A percentile compares a stretch with the other conserved stretches of the same genome.
Evolutionary conservation across 2,888 invertebrate species (phyloP).

Genomic region (Meliscaeva auricollis): DNA sequence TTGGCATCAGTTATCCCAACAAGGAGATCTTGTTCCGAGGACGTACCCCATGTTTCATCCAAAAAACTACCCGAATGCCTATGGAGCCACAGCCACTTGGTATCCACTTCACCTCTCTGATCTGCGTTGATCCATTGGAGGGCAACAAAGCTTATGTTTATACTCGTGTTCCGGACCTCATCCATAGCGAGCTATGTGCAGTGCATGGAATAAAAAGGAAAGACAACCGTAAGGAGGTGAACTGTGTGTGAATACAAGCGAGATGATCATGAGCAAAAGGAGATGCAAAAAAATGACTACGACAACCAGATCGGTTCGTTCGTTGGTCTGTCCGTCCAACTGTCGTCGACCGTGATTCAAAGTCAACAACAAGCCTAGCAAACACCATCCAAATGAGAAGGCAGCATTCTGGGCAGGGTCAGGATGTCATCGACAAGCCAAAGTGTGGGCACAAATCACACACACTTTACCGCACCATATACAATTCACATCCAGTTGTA

Average conservation of each 20-base stretch:
- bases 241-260: constrained; percentile 35
- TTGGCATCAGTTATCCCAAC: constrained; percentile 66
- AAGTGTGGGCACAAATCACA: constrained; percentile 76
- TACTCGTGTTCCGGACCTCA: constrained; percentile 37
- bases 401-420: constrained; percentile 75
- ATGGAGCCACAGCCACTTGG: neutral
- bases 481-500: constrained; percentile 40
- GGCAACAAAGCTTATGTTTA: constrained; percentile 48
- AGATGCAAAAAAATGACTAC: constrained; percentile 42
- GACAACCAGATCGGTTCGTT: constrained; percentile 46
- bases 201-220: too few species aligned
- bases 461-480: constrained; percentile 43
- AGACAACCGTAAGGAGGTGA: too few species aligned
- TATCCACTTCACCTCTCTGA: constrained; percentile 11
- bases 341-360: constrained; percentile 54
- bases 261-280: constrained; percentile 50
- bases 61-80: constrained; percentile 56
- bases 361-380: constrained; percentile 50
- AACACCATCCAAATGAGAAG: constrained; percentile 73
- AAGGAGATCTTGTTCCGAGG: constrained; percentile 70
- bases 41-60: constrained; percentile 64
- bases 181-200: too few species aligned
- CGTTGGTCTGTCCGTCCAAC: constrained; percentile 18
- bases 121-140: neutral
- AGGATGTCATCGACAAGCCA: constrained; percentile 74